Base-by-base conservation (phyloP, 2,888 invertebrate species). In the Drosophila testacea region DNA sequence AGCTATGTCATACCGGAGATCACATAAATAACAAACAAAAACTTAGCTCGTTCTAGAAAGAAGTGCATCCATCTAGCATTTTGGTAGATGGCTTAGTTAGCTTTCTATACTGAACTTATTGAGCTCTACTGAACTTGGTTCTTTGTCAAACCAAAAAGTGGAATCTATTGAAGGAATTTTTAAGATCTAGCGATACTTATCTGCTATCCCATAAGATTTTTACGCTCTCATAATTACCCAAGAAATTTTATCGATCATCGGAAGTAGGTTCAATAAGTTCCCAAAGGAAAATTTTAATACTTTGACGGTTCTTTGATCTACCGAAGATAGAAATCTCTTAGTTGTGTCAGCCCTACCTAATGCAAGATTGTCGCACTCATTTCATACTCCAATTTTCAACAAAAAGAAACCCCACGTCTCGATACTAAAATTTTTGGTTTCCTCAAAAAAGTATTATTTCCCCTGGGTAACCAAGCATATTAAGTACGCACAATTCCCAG, bases 1-100 rank as follows among this genome's bases (percentile, higher is more conserved):
- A 63, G 42, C 44, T 56, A 50, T 47, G 27, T 36, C 28, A 48
- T 59, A 65, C 42, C 11, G 48, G 22, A 34, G 50, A 50, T 50
- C 34, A 36, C 5, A 32, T 48, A 32, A 5, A 32, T 16, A 10
- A 9, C 13, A 16, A 11, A 32, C 32, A 44, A 41, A 41, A 41
- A 3, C 54, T 44, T 36, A 36, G 44, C 9, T 50, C 36, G 52
- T 13, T 1, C 16, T 34, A 11, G 4, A 42, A 34, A 27, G 34
- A 34, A 22, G 16, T 11, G 9, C 3, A 34, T 7, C 16, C 9
- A 34, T n/a, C 4, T 13, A 46, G 5, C 5, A 27, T 27, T 44
- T 11, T 4, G 42, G 22, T 22, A 22, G 9, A 22, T 16, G 10
- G 10, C 42, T 22, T 22, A 5, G 22, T 22, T 22, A 22, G 36